Evolutionary conservation across 2,113 vertebrate genomes (phyloP).

Genomic region (Rhineura floridana): DNA sequence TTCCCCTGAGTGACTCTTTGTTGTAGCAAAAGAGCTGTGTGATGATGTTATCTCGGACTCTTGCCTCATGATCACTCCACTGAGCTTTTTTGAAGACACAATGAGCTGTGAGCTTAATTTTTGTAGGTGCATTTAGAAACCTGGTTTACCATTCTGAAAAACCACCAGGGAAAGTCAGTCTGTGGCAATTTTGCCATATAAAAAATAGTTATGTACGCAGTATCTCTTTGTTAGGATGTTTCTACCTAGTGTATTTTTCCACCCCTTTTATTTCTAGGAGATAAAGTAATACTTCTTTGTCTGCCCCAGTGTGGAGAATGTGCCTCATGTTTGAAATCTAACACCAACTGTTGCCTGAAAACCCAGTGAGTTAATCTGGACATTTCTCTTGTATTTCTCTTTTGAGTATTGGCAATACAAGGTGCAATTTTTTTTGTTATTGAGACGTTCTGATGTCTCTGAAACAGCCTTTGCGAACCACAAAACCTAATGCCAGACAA

Average conservation of each 20-base stretch:
- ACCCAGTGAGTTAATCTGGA: conserved; percentile 73
- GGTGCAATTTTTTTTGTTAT: not conserved
- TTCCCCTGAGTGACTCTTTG: not conserved
- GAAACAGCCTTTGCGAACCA: not conserved
- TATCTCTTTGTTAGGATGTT: not conserved
- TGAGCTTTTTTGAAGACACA: not conserved
- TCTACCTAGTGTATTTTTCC: not conserved
- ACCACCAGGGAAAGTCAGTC: not conserved
- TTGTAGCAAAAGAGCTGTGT: not conserved
- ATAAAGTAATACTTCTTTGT: conserved; percentile 85
- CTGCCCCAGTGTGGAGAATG: conserved; percentile 83
- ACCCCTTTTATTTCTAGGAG: conserved; percentile 70
- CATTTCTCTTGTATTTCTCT: not conserved
- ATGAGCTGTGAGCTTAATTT: not conserved
- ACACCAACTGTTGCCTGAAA: conserved; percentile 81
- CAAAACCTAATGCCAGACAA: conserved; percentile 66
- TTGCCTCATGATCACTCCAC: not conserved
- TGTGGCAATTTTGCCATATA: not conserved
- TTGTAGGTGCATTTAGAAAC: not conserved
- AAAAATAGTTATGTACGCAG: not conserved
- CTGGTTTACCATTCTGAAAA: not conserved
- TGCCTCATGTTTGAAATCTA: conserved; percentile 76
- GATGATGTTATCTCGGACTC: not conserved
- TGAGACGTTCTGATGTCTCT: not conserved
- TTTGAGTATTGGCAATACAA: rapidly evolving